phyloP scores from a whole-genome alignment of 2,113 vertebrate genomes.

The Dromiciops gliroides region DNA sequence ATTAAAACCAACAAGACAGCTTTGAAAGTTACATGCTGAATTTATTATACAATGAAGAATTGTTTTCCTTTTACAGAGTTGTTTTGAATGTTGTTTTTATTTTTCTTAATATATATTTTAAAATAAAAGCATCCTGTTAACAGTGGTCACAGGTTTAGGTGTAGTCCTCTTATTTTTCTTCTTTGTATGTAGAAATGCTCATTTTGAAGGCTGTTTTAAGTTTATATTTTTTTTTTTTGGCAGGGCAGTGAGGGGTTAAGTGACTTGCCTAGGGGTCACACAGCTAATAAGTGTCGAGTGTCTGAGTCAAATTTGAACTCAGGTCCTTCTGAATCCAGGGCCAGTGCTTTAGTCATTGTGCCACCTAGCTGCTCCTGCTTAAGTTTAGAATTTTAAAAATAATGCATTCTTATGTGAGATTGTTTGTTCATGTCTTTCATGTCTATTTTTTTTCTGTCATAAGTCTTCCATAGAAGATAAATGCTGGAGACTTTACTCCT shows the following conservation, averaged over 20 bases:
- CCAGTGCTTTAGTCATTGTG: too few species aligned
- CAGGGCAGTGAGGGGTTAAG: too few species aligned
- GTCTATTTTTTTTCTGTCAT: not conserved
- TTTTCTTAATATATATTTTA: not conserved
- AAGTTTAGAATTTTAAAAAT: not conserved
- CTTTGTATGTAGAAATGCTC: not conserved
- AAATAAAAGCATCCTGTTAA: not conserved
- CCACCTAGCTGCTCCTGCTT: too few species aligned
- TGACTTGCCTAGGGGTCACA: too few species aligned
- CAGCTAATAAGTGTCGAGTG: too few species aligned
- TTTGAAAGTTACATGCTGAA: not conserved
- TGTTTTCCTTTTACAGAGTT: not conserved
- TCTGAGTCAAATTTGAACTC: too few species aligned
- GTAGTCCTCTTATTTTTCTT: not conserved
- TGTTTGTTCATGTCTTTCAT: not conserved
- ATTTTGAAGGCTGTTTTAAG: not conserved
- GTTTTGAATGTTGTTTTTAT: not conserved
- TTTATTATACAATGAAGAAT: not conserved
- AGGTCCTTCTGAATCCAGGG: too few species aligned
- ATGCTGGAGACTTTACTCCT: not conserved
- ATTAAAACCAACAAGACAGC: not conserved
- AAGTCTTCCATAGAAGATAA: not conserved
- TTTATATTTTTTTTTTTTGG: too few species aligned
- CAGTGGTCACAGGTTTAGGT: not conserved
- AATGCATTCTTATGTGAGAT: not conserved